Percentiles rank a stretch among this genome's conserved stretches.
phyloP scores from a whole-genome alignment of 2,888 invertebrate species.

The Bembecia ichneumoniformis region DNA sequence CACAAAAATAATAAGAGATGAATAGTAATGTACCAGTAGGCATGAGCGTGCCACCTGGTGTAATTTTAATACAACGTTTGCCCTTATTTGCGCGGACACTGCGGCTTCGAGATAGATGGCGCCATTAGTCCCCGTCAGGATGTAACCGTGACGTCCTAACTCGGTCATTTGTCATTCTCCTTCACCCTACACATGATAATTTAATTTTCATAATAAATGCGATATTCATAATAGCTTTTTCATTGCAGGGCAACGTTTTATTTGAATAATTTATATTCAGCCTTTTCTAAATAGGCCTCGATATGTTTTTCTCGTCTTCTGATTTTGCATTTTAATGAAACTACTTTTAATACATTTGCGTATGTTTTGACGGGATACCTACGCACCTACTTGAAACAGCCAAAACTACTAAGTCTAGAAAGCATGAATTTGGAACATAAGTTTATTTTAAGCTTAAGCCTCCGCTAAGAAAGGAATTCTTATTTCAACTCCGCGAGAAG shows the following conservation, averaged over 20 bases:
- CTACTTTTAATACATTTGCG: no score
- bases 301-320: no score
- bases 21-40: no score
- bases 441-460: no score
- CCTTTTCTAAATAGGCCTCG: background rate
- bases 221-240: constrained; percentile 14
- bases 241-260: constrained; percentile 9
- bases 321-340: no score
- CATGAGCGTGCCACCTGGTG: constrained; percentile 23
- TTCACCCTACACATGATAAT: constrained; percentile 41
- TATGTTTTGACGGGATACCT: no score
- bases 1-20: no score
- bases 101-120: constrained; percentile 58
- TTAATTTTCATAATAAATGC: constrained; percentile 45
- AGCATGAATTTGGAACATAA: no score
- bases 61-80: background rate
- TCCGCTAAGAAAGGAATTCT: no score
- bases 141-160: constrained; percentile 43
- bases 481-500: no score
- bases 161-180: constrained; percentile 51
- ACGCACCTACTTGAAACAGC: no score
- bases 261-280: background rate
- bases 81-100: constrained; percentile 23
- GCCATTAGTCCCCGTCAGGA: constrained; percentile 54
- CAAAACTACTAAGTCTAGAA: no score